Evolutionary conservation across 2,797 vertebrate genomes (phyloP), one percentile per base, ranked within the genome.

Genomic region (Lemur catta): DNA sequence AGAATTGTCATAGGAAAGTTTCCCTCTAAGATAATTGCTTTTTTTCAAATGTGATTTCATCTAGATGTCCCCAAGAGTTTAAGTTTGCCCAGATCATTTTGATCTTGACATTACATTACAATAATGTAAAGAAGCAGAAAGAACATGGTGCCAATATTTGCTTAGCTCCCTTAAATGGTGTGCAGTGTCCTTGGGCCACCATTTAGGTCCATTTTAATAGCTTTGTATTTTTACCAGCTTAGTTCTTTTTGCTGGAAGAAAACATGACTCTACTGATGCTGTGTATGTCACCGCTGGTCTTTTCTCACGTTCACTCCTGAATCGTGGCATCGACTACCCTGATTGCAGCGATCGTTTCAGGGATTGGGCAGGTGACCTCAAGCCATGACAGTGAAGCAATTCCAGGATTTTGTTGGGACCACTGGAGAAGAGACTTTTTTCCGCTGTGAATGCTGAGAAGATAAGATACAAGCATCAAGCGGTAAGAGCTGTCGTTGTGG

Each of bases 1-100:
- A 95, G 94, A 97, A 97, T 15, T 92, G 91, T 89, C 96, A 81
- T 46, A 89, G 26, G 43, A 52, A 95, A 76, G 59, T 85, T 94
- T 87, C 35, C 79, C 61, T 96, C 91, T 26, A 46, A 85, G 88
- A 89, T 94, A 93, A 90, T 94, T 88, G 82, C 59, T 52, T 50
- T 67, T 95, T 86, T 92, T 33, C 85, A 89, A 75, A 50, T 81
- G 65, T 92, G 78, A 94, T 72, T 90, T 93, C 65, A 89, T 61
- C 82, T 48, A 48, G 84, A 89, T 63, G 80, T 76, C n/a, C 94
- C 82, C 57, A 86, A 76, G 89, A 76, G 43, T 87, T 41, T 52
- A 55, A 38, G 18, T 88, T 61, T 75, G 69, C 92, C 79, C 5
- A 2, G 52, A 71, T 93, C 96, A 84, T 92, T 93, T 76, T 94